These are phyloP conservation scores for Lathronympha strigana DNA, from an alignment of 2,888 invertebrate species.

Conservation along the genomic window DNA sequence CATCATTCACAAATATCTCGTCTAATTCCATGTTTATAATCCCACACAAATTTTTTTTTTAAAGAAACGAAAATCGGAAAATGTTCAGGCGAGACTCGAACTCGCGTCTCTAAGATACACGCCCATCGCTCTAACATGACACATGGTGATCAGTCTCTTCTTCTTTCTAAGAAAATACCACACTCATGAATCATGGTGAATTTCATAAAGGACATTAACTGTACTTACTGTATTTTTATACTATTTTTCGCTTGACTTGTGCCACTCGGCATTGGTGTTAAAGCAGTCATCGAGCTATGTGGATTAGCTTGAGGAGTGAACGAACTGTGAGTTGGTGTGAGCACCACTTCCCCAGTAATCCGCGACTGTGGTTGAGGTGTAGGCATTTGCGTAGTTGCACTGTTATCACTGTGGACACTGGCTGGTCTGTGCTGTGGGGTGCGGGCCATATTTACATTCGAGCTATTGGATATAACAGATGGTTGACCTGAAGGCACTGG, in stretches of 20 bases:
- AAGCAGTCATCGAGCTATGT: constrained; percentile 80
- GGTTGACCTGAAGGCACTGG: constrained; percentile 27
- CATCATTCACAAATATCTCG: too few relatives aligned
- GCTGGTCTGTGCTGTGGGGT: constrained; percentile 43
- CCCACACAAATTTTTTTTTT: too few relatives aligned
- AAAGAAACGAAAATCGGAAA: too few relatives aligned
- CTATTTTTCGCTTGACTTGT: constrained; percentile 84
- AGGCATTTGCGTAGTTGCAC: constrained; percentile 30
- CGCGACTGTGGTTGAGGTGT: constrained; percentile 52
- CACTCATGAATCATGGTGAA: too few relatives aligned
- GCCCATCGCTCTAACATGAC: too few relatives aligned
- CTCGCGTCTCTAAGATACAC: too few relatives aligned
- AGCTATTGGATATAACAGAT: constrained; percentile 32
- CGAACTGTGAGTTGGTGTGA: constrained; percentile 72
- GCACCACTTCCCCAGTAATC: constrained; percentile 67
- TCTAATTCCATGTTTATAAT: too few relatives aligned
- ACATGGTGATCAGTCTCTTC: too few relatives aligned
- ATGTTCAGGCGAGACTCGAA: too few relatives aligned
- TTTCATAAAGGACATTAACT: background rate
- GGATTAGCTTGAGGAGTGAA: constrained; percentile 79
- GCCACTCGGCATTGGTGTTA: constrained; percentile 80
- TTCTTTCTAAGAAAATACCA: too few relatives aligned
- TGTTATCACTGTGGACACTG: constrained; percentile 38
- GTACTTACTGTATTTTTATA: constrained; percentile 85
- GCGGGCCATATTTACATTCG: constrained; percentile 26